phyloP scores from a whole-genome alignment of 2,888 invertebrate genomes.

The Stramonita haemastoma region DNA sequence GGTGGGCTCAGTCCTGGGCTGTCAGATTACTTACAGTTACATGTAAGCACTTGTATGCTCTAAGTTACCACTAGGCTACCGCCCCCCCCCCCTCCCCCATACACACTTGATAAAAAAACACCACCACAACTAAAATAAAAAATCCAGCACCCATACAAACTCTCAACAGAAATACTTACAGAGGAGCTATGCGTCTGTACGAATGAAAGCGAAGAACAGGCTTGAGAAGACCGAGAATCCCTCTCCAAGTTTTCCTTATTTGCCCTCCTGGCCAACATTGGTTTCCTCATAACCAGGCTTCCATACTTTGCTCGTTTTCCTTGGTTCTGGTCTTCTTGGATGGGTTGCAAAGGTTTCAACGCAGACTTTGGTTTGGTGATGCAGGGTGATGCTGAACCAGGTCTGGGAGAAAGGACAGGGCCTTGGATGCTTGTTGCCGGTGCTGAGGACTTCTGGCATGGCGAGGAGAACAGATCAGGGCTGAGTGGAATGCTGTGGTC shows the following conservation, averaged over 20 bases:
- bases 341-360: background rate
- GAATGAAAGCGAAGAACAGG: background rate
- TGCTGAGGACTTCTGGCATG: background rate
- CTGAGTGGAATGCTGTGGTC: background rate
- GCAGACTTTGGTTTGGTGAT: background rate
- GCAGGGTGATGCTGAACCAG: background rate
- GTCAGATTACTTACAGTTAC: too few species aligned
- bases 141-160: too few species aligned
- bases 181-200: background rate
- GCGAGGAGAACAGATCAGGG: slow-evolving; percentile 2
- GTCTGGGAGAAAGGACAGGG: background rate
- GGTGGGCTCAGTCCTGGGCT: too few species aligned
- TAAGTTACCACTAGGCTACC: too few species aligned
- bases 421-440: background rate
- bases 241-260: background rate
- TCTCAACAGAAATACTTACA: too few species aligned
- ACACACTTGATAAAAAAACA: too few species aligned
- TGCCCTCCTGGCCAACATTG: background rate
- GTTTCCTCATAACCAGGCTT: background rate
- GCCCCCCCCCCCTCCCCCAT: too few species aligned
- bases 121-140: too few species aligned
- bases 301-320: background rate
- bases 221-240: too few species aligned
- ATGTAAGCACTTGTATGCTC: too few species aligned
- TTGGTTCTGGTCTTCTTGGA: background rate